A percentile compares a stretch with the other conserved stretches of the same genome.
These are phyloP conservation scores for Chelon labrosus DNA, from an alignment of 2,797 vertebrate species.

Conservation along the genomic window DNA sequence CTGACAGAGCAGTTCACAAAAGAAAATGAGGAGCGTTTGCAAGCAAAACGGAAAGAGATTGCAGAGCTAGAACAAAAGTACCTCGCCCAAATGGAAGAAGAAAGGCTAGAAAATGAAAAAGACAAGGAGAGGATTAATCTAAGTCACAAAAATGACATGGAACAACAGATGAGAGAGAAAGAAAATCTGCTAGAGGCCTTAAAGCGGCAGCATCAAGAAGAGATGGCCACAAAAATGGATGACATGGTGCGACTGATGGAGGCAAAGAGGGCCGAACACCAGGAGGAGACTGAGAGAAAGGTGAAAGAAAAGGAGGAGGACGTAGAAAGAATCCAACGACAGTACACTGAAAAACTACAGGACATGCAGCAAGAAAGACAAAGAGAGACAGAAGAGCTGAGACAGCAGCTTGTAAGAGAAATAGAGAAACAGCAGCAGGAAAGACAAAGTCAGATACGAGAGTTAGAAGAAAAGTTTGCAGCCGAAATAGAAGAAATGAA, in stretches of 20 bases:
- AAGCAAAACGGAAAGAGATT: constrained; percentile 39
- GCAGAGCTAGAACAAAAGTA: constrained; percentile 30
- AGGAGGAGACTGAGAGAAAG: constrained; percentile 32
- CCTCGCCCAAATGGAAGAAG: not conserved
- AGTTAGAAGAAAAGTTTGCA: constrained; percentile 21
- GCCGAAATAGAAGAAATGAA: constrained; percentile 13
- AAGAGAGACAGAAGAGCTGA: constrained; percentile 32
- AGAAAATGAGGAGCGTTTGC: constrained; percentile 31
- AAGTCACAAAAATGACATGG: constrained; percentile 36
- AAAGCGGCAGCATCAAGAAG: constrained; percentile 40
- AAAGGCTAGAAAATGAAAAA: constrained; percentile 39
- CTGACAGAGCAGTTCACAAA: constrained; percentile 41
- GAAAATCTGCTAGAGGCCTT: constrained; percentile 39
- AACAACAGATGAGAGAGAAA: constrained; percentile 32
- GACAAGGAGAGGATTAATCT: constrained; percentile 41
- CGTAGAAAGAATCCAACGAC: constrained; percentile 5
- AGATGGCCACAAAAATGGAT: constrained; percentile 31
- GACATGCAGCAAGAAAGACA: constrained; percentile 22
- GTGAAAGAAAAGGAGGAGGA: constrained; percentile 49
- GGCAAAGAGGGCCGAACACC: not conserved
- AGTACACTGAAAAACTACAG: constrained; percentile 20
- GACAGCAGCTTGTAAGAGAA: constrained; percentile 36
- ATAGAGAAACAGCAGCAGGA: constrained; percentile 34
- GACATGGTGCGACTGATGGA: constrained; percentile 45
- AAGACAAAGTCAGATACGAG: constrained; percentile 36